Conservation (phyloP, 2,113 vertebrate species). For the Corythornis madagascariensis region DNA sequence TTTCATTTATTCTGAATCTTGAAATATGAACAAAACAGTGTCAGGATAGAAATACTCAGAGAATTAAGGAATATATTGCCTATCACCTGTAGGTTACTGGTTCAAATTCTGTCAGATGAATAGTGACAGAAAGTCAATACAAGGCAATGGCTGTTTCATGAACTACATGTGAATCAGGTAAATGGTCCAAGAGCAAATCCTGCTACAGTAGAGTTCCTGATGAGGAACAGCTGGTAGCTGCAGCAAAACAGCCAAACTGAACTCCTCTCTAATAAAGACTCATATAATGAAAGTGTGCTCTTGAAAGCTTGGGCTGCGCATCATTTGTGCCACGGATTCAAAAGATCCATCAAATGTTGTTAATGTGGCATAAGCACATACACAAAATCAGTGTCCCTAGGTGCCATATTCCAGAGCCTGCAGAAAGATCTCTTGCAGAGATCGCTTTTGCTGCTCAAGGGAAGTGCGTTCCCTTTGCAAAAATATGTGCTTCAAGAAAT, state of each 20-base stretch:
- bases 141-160: neutral
- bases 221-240: slow-evolving; percentile 9
- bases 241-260: neutral
- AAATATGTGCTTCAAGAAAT: neutral
- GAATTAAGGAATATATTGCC: slow-evolving; percentile 26
- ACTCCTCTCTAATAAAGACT: neutral
- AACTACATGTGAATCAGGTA: neutral
- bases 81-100: slow-evolving; percentile 29
- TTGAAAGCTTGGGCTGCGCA: neutral
- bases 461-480: neutral
- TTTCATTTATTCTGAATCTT: neutral
- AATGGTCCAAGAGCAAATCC: neutral
- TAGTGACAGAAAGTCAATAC: slow-evolving; percentile 26
- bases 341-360: neutral
- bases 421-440: neutral
- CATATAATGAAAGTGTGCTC: neutral
- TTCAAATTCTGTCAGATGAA: slow-evolving; percentile 25
- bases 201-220: neutral
- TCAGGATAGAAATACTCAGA: neutral
- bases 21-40: neutral
- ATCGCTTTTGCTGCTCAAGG: neutral
- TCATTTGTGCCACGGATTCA: neutral
- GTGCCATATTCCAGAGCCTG: neutral
- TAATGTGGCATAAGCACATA: neutral
- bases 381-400: neutral